phyloP scores from a whole-genome alignment of 2,888 invertebrate species.

The Agrotis clavis region DNA sequence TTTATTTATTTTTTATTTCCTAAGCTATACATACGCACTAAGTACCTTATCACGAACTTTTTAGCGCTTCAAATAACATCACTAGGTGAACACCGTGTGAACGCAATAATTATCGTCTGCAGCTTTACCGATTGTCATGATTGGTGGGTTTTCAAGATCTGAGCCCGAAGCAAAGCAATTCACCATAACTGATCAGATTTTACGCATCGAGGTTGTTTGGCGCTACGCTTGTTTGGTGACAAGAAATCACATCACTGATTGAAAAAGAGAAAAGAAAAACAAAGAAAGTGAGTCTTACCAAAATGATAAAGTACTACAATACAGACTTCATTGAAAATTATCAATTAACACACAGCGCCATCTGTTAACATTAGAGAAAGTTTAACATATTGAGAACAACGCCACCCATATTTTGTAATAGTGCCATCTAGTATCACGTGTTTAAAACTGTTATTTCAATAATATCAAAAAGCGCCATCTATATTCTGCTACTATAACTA shows the following conservation, averaged over 20 bases:
- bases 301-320: background rate
- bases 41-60: background rate
- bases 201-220: constrained; percentile 65
- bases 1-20: too few species aligned
- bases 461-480: constrained; percentile 20
- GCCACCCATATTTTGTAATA: constrained; percentile 24
- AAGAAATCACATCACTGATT: constrained; percentile 47
- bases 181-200: constrained; percentile 72
- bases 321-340: background rate
- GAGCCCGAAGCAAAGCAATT: constrained; percentile 68
- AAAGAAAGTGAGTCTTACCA: background rate
- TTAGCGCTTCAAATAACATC: constrained; percentile 10
- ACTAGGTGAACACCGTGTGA: constrained; percentile 59
- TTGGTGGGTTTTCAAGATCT: constrained; percentile 66
- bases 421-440: constrained; percentile 25
- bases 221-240: constrained; percentile 66
- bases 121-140: constrained; percentile 63
- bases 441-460: accelerated
- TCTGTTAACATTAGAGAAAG: constrained; percentile 20
- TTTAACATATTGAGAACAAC: background rate
- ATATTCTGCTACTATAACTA: background rate
- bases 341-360: constrained; percentile 35
- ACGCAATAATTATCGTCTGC: constrained; percentile 46
- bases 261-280: background rate
- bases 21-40: too few species aligned